These are phyloP conservation scores for Vannuccia rotundouncinata DNA, from an alignment of 2,888 invertebrate species.

Conservation along the genomic window DNA sequence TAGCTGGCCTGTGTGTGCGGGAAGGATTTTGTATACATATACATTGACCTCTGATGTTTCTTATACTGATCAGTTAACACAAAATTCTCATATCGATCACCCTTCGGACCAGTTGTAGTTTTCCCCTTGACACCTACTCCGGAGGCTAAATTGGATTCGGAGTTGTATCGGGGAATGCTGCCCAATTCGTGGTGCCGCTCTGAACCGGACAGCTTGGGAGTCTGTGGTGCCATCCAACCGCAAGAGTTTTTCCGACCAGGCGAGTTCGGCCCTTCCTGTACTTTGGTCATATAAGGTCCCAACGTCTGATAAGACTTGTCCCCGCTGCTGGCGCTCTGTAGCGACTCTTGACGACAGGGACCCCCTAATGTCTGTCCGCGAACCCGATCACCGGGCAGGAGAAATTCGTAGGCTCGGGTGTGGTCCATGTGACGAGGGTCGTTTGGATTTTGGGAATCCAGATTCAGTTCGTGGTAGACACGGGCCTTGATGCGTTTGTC, in stretches of 20 bases:
- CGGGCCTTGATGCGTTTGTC: not conserved
- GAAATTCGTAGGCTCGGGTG: not conserved
- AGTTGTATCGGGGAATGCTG: not conserved
- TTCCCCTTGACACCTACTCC: not conserved
- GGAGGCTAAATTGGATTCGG: not conserved
- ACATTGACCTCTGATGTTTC: not conserved
- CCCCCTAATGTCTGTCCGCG: not conserved
- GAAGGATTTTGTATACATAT: not conserved
- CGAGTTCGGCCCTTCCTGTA: too few relatives aligned
- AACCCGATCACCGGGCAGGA: not conserved
- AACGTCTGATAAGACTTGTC: not conserved
- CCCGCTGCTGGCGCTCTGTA: not conserved
- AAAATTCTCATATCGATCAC: not conserved
- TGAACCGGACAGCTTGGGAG: not conserved
- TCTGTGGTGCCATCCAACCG: not conserved
- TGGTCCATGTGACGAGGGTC: not conserved
- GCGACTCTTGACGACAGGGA: not conserved
- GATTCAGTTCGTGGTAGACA: not conserved
- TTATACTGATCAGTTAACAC: not conserved
- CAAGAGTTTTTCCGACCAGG: too few relatives aligned
- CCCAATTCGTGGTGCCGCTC: not conserved
- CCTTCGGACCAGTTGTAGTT: not conserved
- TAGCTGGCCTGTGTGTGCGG: not conserved
- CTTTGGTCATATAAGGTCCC: too few relatives aligned
- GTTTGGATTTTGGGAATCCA: not conserved